Evolutionary conservation across 2,888 invertebrate genomes (phyloP), one percentile per base, ranked within the genome.

Genomic region (Apotomis capreana): DNA sequence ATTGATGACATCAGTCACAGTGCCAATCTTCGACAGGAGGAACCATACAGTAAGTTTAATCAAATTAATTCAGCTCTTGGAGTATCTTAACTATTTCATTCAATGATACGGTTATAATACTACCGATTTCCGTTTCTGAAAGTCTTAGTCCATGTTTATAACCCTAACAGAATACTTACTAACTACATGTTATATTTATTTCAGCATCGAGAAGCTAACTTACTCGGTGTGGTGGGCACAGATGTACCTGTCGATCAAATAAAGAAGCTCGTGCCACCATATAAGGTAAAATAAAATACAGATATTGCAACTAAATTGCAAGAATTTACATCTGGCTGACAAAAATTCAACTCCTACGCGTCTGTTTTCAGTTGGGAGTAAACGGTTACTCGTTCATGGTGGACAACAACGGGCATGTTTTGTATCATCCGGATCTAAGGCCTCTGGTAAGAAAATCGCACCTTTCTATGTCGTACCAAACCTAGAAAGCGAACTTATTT

Each of bases 331-430:
- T 3, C 5, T 49, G 49, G 0, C 40, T 40, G 5, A 49, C 9
- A 8, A 3, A 49, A 49, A 49, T 49, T 49, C 9, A 6, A 49
- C 9, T 9, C 8, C 10, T 10, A 49, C 49, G 9, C 10, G 10
- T 49, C 10, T 83, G 69, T 79, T 93, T 94, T 74, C 94, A 98
- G 98, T 94, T 99, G 84, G 99, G 99, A 79, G 97, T 97, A 55
- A 98, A 98, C 89, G 98, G 98, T 68, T 99, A 99, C 92, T 97
- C 98, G 65, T 99, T 99, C 92, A 97, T 98, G 92, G 97, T 99
- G 84, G 98, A 98, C 90, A 99, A 99, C 91, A 99, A 99, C 94
- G 99, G 99, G 81, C 98, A 98, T 91, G 96, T 99, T 77, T 94
- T 99, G 75, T 98, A 97, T 88, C 99, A 99, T 95, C 99, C 99